Evolutionary conservation across 2,888 invertebrate species (phyloP).

Genomic region (Cryptocephalus moraei): DNA sequence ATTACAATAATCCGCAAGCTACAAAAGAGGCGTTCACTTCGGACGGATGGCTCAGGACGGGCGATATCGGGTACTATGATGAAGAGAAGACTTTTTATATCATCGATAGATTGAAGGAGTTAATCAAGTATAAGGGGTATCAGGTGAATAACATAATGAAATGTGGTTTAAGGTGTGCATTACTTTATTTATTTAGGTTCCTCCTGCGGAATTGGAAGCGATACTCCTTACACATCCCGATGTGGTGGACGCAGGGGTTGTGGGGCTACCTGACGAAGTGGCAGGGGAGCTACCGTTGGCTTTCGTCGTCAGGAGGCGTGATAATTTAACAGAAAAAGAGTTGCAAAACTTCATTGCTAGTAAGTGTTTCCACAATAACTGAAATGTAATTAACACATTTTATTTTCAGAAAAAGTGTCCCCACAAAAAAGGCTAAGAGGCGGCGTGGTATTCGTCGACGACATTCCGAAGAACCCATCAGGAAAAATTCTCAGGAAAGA

Average conservation of each 20-base stretch:
- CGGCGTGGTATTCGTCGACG: not conserved
- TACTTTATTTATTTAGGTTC: conserved; percentile 40
- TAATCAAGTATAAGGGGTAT: conserved; percentile 83
- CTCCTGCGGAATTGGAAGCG: conserved; percentile 83
- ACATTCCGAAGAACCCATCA: not conserved
- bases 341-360: conserved; percentile 39
- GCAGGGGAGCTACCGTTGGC: conserved; percentile 71
- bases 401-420: not conserved
- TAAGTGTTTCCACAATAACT: conserved; percentile 7
- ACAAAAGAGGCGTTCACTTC: conserved; percentile 54
- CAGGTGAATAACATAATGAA: conserved; percentile 52
- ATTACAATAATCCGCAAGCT: conserved; percentile 57
- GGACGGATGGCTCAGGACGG: conserved; percentile 69
- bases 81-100: conserved; percentile 66
- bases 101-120: conserved; percentile 77
- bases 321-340: conserved; percentile 39
- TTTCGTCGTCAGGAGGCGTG: conserved; percentile 57
- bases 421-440: not conserved
- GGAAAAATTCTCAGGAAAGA: not conserved
- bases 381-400: not conserved
- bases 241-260: conserved; percentile 73
- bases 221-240: conserved; percentile 59
- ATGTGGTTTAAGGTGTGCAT: too few relatives aligned
- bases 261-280: conserved; percentile 57
- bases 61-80: conserved; percentile 77